Conservation (phyloP, 2,113 vertebrate genomes). For the Myrmecophaga tridactyla region DNA sequence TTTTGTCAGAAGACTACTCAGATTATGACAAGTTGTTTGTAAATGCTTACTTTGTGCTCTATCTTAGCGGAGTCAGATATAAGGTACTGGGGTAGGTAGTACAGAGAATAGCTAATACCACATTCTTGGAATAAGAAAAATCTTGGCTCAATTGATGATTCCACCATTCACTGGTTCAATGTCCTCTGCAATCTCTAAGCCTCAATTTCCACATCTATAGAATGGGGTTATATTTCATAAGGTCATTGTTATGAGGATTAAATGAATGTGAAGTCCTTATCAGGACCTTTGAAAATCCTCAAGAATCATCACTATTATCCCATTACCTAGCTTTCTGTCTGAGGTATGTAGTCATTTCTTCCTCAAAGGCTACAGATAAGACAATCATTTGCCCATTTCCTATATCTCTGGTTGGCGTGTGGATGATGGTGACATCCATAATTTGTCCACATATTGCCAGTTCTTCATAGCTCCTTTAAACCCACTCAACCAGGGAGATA, state of each 20-base stretch:
- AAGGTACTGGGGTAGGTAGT: not conserved
- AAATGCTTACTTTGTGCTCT: not conserved
- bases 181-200: not conserved
- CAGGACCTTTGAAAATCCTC: not conserved
- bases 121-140: not conserved
- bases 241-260: not conserved
- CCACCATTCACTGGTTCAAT: not conserved
- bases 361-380: not conserved
- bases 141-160: not conserved
- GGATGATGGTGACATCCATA: not conserved
- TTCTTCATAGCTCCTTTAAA: not conserved
- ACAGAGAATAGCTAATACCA: not conserved
- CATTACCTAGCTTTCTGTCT: not conserved
- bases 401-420: not conserved
- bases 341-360: not conserved
- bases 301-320: not conserved
- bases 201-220: not conserved
- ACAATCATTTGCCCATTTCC: not conserved
- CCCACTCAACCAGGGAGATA: not conserved
- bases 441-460: not conserved
- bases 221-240: not conserved
- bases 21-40: not conserved
- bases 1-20: not conserved
- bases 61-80: not conserved
- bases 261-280: not conserved